Percentiles rank a stretch among this genome's conserved stretches.
These are phyloP conservation scores for Zaprionus bogoriensis DNA, from an alignment of 2,888 invertebrate genomes.

Conservation along the genomic window DNA sequence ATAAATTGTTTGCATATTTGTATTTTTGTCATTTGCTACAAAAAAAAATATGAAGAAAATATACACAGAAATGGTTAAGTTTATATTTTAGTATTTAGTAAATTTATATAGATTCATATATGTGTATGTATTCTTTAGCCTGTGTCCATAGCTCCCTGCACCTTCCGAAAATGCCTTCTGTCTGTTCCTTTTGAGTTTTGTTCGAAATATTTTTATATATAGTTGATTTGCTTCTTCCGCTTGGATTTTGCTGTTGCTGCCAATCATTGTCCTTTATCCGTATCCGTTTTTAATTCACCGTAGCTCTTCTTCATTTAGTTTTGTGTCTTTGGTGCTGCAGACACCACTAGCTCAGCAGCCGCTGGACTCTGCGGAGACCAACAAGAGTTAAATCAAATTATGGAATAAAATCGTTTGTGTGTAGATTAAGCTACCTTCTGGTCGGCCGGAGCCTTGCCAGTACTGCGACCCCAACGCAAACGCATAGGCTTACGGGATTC, in stretches of 20 bases:
- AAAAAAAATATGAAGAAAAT: too few species aligned
- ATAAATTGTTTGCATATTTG: too few species aligned
- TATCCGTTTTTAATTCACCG: constrained; percentile 3
- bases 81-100: constrained; percentile 30
- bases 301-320: constrained; percentile 39
- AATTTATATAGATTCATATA: constrained; percentile 18
- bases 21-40: too few species aligned
- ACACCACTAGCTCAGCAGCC: constrained; percentile 37
- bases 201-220: constrained; percentile 15
- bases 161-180: constrained; percentile 40
- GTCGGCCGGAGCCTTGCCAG: constrained; percentile 64
- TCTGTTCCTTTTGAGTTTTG: constrained; percentile 33
- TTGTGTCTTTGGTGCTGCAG: constrained; percentile 45
- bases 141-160: constrained; percentile 32
- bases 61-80: constrained; percentile 21
- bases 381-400: neutral
- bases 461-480: constrained; percentile 82
- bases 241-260: constrained; percentile 19
- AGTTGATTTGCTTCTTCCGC: constrained; percentile 21
- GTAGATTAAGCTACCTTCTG: constrained; percentile 42
- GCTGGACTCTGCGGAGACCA: constrained; percentile 12
- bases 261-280: constrained; percentile 12
- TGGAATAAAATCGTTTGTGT: neutral
- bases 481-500: constrained; percentile 81
- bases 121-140: constrained; percentile 58